These are phyloP conservation scores for Chaetops frenatus DNA, from an alignment of 2,113 vertebrate species.

Conservation along the genomic window DNA sequence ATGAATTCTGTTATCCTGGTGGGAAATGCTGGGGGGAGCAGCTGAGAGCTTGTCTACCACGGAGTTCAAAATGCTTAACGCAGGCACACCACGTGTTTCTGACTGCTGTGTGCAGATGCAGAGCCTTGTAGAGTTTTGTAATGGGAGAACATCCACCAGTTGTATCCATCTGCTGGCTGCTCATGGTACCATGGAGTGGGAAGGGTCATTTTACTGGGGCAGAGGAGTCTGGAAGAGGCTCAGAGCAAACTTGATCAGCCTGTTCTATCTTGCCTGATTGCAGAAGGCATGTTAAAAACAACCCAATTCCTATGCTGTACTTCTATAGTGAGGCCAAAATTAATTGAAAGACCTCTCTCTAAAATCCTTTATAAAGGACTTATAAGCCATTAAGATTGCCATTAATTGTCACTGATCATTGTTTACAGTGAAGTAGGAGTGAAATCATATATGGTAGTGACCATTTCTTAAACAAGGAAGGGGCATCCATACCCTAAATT, in stretches of 20 bases:
- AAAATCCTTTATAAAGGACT: background rate
- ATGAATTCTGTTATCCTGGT: background rate
- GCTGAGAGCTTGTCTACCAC: background rate
- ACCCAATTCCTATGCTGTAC: background rate
- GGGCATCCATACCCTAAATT: background rate
- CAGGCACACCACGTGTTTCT: background rate
- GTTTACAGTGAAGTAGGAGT: background rate
- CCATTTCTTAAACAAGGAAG: background rate
- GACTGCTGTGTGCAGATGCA: background rate
- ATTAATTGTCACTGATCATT: background rate
- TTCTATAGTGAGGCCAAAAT: background rate
- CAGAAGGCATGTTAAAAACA: background rate
- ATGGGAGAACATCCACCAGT: background rate
- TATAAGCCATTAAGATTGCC: background rate
- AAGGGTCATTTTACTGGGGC: background rate
- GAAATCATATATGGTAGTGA: background rate
- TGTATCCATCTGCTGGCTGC: background rate
- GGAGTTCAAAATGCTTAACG: background rate
- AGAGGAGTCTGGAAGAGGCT: background rate
- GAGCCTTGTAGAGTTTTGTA: background rate
- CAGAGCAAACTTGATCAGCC: background rate
- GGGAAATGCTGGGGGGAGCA: background rate
- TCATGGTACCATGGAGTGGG: background rate
- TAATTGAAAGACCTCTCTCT: background rate
- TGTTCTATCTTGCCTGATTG: background rate